Percentiles rank a stretch among this genome's conserved stretches.
Evolutionary conservation across 2,888 invertebrate genomes (phyloP).

Genomic region (Hetaerina titia): DNA sequence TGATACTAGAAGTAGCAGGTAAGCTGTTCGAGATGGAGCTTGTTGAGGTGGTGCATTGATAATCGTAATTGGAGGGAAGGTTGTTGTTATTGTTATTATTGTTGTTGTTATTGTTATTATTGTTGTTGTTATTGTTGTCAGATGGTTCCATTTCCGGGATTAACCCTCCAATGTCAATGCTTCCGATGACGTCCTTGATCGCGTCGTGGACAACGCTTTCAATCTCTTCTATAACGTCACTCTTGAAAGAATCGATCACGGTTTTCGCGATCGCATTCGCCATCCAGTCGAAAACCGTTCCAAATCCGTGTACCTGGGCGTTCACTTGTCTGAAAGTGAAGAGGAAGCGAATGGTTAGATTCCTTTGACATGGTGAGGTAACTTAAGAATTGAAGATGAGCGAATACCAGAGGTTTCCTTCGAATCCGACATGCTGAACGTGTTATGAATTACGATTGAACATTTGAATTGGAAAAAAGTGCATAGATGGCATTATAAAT

Average conservation of each 20-base stretch:
- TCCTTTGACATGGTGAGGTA: too few species aligned
- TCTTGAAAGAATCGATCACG: slow-evolving; percentile 13
- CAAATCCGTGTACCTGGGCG: background rate
- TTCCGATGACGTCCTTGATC: background rate
- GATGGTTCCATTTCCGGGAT: background rate
- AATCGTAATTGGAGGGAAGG: background rate
- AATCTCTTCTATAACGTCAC: background rate
- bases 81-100: background rate
- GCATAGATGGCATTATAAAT: background rate
- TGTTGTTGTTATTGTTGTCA: background rate
- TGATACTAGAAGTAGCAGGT: background rate
- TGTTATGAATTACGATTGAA: background rate
- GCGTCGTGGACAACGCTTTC: background rate
- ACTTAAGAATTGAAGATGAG: too few species aligned
- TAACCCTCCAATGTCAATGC: background rate
- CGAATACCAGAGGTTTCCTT: background rate
- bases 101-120: background rate
- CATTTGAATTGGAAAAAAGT: background rate
- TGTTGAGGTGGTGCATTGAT: background rate
- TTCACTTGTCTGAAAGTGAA: background rate
- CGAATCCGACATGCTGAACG: background rate
- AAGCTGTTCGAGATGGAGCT: background rate
- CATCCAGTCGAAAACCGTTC: slow-evolving; percentile 24
- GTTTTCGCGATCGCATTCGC: background rate
- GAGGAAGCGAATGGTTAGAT: background rate